Evolutionary conservation across 1,140 invertebrate genomes (phyloP).

Genomic region (Scaptomyza montana): DNA sequence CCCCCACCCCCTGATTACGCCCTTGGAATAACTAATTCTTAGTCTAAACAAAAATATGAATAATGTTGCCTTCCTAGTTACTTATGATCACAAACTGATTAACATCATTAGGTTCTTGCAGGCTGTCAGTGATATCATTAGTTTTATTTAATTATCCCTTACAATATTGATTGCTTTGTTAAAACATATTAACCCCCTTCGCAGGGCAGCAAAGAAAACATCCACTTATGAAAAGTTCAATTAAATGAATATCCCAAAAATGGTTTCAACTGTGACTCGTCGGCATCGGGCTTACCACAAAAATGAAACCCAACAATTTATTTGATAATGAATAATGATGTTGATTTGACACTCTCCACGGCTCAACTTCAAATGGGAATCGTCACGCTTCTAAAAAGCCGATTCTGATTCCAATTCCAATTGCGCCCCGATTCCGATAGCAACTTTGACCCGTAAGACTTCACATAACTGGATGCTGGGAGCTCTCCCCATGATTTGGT

Average conservation of each 20-base stretch:
- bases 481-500: constrained; percentile 15
- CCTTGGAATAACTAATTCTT: no score
- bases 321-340: constrained; percentile 83
- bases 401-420: constrained; percentile 11
- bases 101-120: constrained; percentile 61
- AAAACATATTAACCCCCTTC: constrained; percentile 73
- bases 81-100: constrained; percentile 15
- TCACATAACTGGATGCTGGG: constrained; percentile 6
- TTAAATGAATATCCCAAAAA: constrained; percentile 57
- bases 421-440: constrained; percentile 1
- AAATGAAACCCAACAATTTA: constrained; percentile 61
- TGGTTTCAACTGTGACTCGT: constrained; percentile 66
- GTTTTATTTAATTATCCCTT: constrained; percentile 82
- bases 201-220: constrained; percentile 11
- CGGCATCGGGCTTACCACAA: constrained; percentile 55
- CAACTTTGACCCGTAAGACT: not conserved
- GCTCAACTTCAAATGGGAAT: constrained; percentile 63
- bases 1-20: no score
- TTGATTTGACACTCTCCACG: constrained; percentile 71
- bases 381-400: constrained; percentile 62
- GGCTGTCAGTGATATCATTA: constrained; percentile 80
- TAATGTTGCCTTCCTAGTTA: not conserved
- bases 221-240: constrained; percentile 68
- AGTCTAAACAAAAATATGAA: not conserved
- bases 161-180: constrained; percentile 83